phyloP scores from a whole-genome alignment of 2,888 invertebrate genomes.

The Trachelus stipa region DNA sequence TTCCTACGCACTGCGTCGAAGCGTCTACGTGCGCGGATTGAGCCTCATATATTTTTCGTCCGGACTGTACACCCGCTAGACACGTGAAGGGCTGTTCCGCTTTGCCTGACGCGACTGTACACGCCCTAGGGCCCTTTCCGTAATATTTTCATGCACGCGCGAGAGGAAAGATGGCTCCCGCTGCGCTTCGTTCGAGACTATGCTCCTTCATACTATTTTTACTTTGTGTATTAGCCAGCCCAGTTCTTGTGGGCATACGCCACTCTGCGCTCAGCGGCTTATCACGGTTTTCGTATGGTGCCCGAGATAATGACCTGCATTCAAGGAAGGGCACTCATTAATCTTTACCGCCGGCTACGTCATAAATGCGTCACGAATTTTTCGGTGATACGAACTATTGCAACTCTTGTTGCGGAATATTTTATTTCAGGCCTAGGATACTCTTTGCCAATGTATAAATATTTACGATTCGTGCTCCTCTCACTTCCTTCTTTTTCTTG shows the following conservation, averaged over 20 bases:
- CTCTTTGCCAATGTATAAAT: background rate
- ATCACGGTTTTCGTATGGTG: conserved; percentile 29
- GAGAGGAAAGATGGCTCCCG: conserved; percentile 29
- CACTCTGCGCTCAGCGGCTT: conserved; percentile 19
- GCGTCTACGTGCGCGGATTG: too few relatives aligned
- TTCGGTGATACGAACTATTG: background rate
- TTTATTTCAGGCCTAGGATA: background rate
- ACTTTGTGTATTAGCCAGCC: conserved; percentile 7
- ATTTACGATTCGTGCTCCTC: background rate
- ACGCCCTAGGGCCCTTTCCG: conserved; percentile 20
- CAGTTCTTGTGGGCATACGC: conserved; percentile 3
- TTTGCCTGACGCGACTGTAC: conserved; percentile 10
- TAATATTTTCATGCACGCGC: conserved; percentile 17
- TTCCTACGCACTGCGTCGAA: too few relatives aligned
- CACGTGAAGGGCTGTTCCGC: background rate
- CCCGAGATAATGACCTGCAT: conserved; percentile 33
- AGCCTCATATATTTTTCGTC: background rate
- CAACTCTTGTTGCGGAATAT: background rate
- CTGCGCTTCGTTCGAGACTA: conserved; percentile 24
- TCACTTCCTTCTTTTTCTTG: background rate
- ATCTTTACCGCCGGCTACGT: conserved; percentile 17
- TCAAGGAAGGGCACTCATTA: conserved; percentile 29
- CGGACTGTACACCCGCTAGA: background rate
- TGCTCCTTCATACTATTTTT: conserved; percentile 29
- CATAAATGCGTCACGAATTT: background rate